Base-by-base conservation (phyloP, 1,140 invertebrate species). In the Drosophila sturtevanti region DNA sequence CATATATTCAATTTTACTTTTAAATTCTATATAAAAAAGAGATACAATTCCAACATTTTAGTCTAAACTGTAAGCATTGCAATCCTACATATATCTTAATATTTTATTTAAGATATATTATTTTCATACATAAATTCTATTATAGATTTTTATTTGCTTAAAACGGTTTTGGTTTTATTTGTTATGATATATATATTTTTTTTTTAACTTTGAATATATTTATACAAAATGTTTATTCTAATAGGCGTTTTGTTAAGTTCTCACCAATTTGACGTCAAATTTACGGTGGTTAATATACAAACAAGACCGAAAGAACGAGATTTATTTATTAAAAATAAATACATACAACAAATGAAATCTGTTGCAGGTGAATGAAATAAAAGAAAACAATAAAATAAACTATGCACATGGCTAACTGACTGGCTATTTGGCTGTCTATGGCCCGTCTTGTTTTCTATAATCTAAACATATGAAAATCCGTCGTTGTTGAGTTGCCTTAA, bases 401-500 rank as follows among this genome's bases (percentile, higher is more conserved):
- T 48, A 48, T 48, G 41, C 41, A 48, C 41, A 48, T 48, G 16
- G 41, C 41, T 21, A 18, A 11, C 41, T 48, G 6, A 4, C 12
- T 48, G 18, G 41, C 9, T 48, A 21, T 48, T 48, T 48, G 16
- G 16, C 16, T 48, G 41, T 48, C 41, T 48, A 21, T 48, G 41
- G 41, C 6, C 7, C 21, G 41, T 48, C 41, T 48, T 48, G 16
- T 48, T 48, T 48, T 48, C 41, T 48, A 21, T 48, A 64, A 31
- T 31, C 72, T 37, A 74, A 74, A 44, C 70, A 74, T 14, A 65
- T 52, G 38, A 12, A 51, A 12, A 65, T 34, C 38, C 52, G 41
- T 14, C 38, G 41, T 55, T 37, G 72, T 37, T 66, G 55, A 22
- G 52, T 48, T 55, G 55, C 70, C 38, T 73, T 74, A 74, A 74